These are phyloP conservation scores for Harpagifer antarcticus DNA, from an alignment of 2,797 vertebrate species.

Conservation along the genomic window DNA sequence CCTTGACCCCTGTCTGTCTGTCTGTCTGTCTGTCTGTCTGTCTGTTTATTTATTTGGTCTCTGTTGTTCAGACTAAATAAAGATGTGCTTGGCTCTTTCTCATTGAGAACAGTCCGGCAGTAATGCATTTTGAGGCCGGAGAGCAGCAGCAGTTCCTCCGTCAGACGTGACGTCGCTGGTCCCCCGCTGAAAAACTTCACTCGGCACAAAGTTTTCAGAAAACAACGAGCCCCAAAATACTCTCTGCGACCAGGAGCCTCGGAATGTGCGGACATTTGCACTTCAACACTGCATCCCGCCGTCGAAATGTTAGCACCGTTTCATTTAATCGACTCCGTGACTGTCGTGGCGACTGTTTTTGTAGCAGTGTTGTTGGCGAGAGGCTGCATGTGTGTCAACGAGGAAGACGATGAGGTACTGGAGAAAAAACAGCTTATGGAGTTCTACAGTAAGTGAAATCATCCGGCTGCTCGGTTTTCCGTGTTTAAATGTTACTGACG, in stretches of 20 bases:
- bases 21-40: no score
- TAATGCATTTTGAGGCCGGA: constrained; percentile 49
- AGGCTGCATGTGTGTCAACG: constrained; percentile 61
- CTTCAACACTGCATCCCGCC: constrained; percentile 29
- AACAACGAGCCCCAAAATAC: constrained; percentile 36
- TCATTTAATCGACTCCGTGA: constrained; percentile 37
- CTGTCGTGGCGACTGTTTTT: constrained; percentile 60
- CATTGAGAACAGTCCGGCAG: constrained; percentile 46
- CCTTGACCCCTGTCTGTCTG: no score
- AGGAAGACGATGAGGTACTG: constrained; percentile 75
- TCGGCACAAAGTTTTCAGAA: constrained; percentile 61
- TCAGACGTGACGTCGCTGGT: constrained; percentile 83
- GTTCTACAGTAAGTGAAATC: constrained; percentile 83
- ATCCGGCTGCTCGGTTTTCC: background rate
- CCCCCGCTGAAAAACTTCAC: constrained; percentile 67
- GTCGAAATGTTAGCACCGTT: constrained; percentile 76
- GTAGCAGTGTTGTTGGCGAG: constrained; percentile 56
- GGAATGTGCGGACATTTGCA: constrained; percentile 63
- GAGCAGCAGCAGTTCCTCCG: constrained; percentile 61
- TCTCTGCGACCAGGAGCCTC: constrained; percentile 38
- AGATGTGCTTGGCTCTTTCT: constrained; percentile 1
- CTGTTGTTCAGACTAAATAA: background rate
- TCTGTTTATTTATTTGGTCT: background rate
- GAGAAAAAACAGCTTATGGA: constrained; percentile 77
- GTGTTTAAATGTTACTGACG: background rate